A percentile compares a stretch with the other conserved stretches of the same genome.
phyloP scores from a whole-genome alignment of 2,113 vertebrate genomes.

The Lepidiolamprologus cunningtoni region DNA sequence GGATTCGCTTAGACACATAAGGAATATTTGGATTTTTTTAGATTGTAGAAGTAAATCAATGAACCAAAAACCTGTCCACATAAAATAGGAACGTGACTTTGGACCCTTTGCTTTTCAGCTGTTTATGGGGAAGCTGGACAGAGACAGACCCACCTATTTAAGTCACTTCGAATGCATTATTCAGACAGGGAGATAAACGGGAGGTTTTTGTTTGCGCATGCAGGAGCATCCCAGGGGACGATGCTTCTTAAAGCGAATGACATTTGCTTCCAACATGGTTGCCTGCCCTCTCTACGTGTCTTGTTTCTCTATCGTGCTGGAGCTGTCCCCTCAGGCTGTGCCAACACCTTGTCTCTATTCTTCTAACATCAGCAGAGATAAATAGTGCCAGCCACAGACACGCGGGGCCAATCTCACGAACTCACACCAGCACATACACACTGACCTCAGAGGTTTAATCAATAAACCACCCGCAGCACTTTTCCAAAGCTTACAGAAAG shows the following conservation, averaged over 20 bases:
- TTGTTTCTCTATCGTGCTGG: constrained; percentile 4
- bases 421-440: background rate
- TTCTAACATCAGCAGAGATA: constrained; percentile 30
- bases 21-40: background rate
- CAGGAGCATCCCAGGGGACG: background rate
- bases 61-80: background rate
- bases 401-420: background rate
- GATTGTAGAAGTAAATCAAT: background rate
- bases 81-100: background rate
- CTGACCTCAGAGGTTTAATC: constrained; percentile 26
- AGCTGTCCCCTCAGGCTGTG: constrained; percentile 16
- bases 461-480: constrained; percentile 34
- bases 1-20: background rate
- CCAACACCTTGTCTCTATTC: constrained; percentile 37
- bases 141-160: background rate
- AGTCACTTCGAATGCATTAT: background rate
- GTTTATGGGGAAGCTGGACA: background rate
- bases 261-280: constrained; percentile 42
- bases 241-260: constrained; percentile 22
- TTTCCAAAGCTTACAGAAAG: constrained; percentile 18
- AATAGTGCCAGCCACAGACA: constrained; percentile 11
- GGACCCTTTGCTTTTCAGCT: background rate
- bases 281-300: constrained; percentile 1
- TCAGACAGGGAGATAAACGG: background rate
- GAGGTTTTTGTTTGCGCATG: background rate